These are phyloP conservation scores for Mico argentatus DNA, from an alignment of 2,797 vertebrate species.

Conservation along the genomic window DNA sequence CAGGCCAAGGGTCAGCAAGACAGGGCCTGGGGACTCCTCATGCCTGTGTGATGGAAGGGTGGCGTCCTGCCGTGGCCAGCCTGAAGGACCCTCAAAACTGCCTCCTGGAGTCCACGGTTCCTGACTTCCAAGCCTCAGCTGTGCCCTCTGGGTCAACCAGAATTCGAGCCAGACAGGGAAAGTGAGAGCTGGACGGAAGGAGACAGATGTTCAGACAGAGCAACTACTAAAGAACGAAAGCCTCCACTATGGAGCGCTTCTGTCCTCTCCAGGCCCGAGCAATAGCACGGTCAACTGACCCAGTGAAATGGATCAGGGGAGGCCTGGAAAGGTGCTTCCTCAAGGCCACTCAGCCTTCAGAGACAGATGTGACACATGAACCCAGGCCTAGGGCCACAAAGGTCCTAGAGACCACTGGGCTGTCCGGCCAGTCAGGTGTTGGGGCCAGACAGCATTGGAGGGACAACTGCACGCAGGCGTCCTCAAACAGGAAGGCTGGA, in stretches of 20 bases:
- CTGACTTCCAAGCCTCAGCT: background rate
- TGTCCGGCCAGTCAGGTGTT: background rate
- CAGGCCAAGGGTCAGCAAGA: background rate
- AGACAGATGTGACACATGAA: background rate
- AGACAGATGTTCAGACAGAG: background rate
- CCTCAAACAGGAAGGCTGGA: background rate
- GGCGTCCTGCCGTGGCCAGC: background rate
- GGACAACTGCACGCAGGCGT: background rate
- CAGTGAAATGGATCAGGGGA: background rate
- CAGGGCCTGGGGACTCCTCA: background rate
- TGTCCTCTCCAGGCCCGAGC: background rate
- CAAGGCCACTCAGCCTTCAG: background rate
- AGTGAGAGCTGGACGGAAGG: background rate
- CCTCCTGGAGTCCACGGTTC: background rate
- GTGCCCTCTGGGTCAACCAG: slow-evolving; percentile 4
- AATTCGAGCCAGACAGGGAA: slow-evolving; percentile 5
- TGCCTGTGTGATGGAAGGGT: background rate
- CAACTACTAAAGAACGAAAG: background rate
- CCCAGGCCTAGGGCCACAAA: background rate
- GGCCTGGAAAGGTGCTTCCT: background rate
- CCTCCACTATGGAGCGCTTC: background rate
- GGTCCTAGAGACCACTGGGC: background rate
- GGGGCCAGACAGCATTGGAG: background rate
- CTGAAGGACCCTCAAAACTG: background rate
- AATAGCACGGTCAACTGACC: background rate